These are phyloP conservation scores for Stichodactyla helianthus DNA, from an alignment of 64 coral and sea anemone genomes.

Conservation along the genomic window DNA sequence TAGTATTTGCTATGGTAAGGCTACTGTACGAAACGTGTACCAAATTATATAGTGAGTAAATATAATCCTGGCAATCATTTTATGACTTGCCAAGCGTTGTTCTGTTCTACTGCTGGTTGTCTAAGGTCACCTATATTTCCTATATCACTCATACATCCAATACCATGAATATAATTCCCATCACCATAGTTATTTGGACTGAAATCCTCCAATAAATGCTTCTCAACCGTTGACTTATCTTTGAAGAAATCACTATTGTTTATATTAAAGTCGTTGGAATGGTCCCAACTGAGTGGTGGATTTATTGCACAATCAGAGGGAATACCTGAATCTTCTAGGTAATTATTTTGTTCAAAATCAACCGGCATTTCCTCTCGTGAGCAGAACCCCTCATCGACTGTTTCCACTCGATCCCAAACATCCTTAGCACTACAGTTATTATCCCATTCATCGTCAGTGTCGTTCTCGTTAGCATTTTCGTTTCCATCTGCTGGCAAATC, in stretches of 20 bases:
- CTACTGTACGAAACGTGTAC: no score
- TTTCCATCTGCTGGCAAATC: background rate
- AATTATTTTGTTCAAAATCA: background rate
- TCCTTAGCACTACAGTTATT: background rate
- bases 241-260: conserved; percentile 12
- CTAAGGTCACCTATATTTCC: background rate
- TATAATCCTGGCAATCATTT: no score
- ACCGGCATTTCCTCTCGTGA: background rate
- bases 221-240: background rate
- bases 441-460: conserved; percentile 5
- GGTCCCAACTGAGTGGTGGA: background rate
- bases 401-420: conserved; percentile 56
- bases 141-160: background rate
- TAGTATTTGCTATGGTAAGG: no score
- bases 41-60: no score
- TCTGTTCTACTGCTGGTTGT: background rate
- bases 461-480: background rate
- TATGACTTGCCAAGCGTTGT: no score
- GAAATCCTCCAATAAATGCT: background rate
- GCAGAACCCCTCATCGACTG: conserved; percentile 58
- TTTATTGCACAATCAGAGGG: background rate
- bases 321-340: background rate
- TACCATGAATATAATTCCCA: background rate
- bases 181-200: background rate
- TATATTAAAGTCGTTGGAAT: background rate